Evolutionary conservation across 2,797 vertebrate genomes (phyloP), one percentile per base, ranked within the genome.

Genomic region (Telmatherina bonti): DNA sequence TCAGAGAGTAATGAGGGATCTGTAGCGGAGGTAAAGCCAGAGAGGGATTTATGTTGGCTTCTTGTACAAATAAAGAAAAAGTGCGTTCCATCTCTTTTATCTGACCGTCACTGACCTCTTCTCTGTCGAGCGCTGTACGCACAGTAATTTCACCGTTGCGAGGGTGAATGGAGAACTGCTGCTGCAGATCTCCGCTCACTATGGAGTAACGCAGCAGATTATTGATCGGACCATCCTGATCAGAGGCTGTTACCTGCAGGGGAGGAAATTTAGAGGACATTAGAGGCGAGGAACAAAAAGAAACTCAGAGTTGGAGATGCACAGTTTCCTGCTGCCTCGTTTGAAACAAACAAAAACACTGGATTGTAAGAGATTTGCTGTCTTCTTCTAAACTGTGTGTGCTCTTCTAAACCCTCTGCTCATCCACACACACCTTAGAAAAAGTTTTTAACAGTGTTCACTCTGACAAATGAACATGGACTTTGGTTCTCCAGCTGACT

Each of bases 131-230:
- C 0, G 86, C 88, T 13, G 95, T 95, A 63, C 90, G 92, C 15
- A 97, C 93, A 3, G 85, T 93, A 60, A 99, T 94, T 49, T 96
- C 94, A 35, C 98, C 98, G 0, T 87, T 95, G 36, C 93, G 93
- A 16, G 95, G 91, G 66, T 99, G 91, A 51, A 99, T 94, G 22
- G 85, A 75, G 41, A 99, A 99, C 84, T 98, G 96, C 82, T 95
- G 95, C 29, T 93, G 84, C 0, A 90, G 78, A 84, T 99, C 96
- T 2, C 97, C 98, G 69, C 83, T 96, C 67, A 96, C 93, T 0
- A 99, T 95, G 66, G 95, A 95, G 62, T 98, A 98, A 5, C 93
- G 95, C 77, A 99, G 91, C 76, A 94, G 93, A 59, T 92, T 97
- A 84, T 99, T 98, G 75, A 93, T 84, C 0, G 95, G 95, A 2